Percentiles rank a stretch among this genome's conserved stretches.
Conservation (phyloP, 2,797 vertebrate genomes). For the Bradypus variegatus region DNA sequence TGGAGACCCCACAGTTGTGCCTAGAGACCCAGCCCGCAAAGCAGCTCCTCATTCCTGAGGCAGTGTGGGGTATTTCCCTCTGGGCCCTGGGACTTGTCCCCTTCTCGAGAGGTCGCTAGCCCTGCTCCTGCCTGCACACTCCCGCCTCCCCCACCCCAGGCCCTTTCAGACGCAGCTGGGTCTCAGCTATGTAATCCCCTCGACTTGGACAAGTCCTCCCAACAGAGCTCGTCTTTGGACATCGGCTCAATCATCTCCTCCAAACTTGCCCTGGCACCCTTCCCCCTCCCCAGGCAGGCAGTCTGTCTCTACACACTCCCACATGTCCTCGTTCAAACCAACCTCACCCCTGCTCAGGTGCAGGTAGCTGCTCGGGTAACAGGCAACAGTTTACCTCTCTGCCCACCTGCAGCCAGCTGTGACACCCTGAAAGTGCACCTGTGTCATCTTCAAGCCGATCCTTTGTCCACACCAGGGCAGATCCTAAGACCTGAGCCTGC, state of each 20-base stretch:
- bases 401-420: accelerated
- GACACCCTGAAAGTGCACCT: accelerated
- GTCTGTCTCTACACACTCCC: neutral
- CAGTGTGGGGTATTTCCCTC: no score
- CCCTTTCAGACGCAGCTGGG: accelerated
- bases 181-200: neutral
- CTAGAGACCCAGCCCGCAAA: neutral
- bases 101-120: neutral
- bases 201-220: no score
- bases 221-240: neutral
- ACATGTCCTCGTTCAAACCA: accelerated
- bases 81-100: neutral
- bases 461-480: neutral
- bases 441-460: no score
- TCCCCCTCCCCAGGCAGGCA: no score
- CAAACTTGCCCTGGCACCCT: neutral
- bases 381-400: accelerated
- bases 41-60: no score
- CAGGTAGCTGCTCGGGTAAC: accelerated
- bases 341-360: accelerated
- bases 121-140: neutral
- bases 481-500: no score
- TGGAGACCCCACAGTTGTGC: neutral
- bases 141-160: neutral
- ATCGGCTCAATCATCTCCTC: no score